Evolutionary conservation across 2,797 vertebrate genomes (phyloP).

Genomic region (Pitangus sulphuratus): DNA sequence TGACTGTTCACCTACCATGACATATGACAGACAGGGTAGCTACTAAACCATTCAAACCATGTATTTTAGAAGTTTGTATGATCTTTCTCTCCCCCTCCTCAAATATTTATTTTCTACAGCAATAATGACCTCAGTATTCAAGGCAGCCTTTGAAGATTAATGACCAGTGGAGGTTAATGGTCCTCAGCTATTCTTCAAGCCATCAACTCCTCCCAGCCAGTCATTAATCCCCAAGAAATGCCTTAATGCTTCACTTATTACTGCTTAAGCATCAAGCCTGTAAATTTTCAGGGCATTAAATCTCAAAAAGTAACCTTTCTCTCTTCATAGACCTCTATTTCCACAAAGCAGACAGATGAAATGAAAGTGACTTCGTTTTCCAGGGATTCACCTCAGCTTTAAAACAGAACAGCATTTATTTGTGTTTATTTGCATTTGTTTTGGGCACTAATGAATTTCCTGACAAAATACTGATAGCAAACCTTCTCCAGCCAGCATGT

Average conservation of each 20-base stretch:
- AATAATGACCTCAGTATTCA: constrained; percentile 52
- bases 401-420: background rate
- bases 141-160: constrained; percentile 57
- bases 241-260: constrained; percentile 62
- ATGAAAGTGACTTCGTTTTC: background rate
- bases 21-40: background rate
- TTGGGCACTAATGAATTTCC: background rate
- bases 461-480: background rate
- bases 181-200: constrained; percentile 55
- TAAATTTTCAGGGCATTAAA: constrained; percentile 52
- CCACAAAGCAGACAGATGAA: background rate
- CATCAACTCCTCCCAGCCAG: constrained; percentile 64
- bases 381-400: background rate
- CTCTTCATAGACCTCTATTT: constrained; percentile 32
- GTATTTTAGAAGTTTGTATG: background rate
- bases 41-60: background rate
- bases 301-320: constrained; percentile 52
- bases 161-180: constrained; percentile 62
- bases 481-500: background rate
- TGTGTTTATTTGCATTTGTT: background rate
- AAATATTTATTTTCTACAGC: constrained; percentile 65
- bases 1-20: background rate
- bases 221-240: constrained; percentile 68
- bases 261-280: constrained; percentile 55
- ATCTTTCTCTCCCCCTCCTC: constrained; percentile 13